Evolutionary conservation across 2,888 invertebrate species (phyloP), one percentile per base, ranked within the genome.

Genomic region (Papilio elwesi): DNA sequence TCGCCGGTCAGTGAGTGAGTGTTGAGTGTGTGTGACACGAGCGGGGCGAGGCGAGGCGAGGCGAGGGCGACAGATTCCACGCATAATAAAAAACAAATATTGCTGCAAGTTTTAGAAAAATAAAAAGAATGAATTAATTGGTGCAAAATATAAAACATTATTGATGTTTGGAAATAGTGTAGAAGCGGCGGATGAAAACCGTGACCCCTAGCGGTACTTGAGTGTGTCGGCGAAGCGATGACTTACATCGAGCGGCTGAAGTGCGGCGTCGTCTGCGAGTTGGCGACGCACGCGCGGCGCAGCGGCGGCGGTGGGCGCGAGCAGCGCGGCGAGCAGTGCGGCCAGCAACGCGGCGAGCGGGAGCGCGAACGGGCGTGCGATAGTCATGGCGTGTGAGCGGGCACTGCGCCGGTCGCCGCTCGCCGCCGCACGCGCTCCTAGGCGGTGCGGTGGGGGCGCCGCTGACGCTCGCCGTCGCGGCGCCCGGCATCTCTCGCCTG

Each of bases 201-300:
- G 11, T 13, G 38, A n/a, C 57, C 57, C 57, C 38, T 8, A 38
- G 67, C n/a, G 36, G 16, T 53, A 10, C 43, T 16, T 15, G n/a
- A n/a, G 26, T 11, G 68, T 69, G 66, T 47, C 57, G 51, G 48
- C 52, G 63, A 65, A 64, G 53, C 48, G 36, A 36, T 62, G 71
- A 80, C 83, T 76, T 83, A 93, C 93, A 82, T 93, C 89, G 69
- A 92, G 84, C 71, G 92, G 92, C 83, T 92, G 92, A 78, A 92
- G 85, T 15, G 87, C 74, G 80, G 91, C 82, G 81, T 91, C 92
- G 76, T 89, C 90, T 75, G 87, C 84, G 77, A 93, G 90, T 80
- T 93, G 93, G 7, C 92, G 83, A 79, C 90, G 87, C 64, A 55
- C 77, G 74, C 85, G 76, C 76, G 77, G 74, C 76, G 76, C 74